These are phyloP conservation scores for Osmerus eperlanus DNA, from an alignment of 2,113 vertebrate genomes.

Conservation along the genomic window DNA sequence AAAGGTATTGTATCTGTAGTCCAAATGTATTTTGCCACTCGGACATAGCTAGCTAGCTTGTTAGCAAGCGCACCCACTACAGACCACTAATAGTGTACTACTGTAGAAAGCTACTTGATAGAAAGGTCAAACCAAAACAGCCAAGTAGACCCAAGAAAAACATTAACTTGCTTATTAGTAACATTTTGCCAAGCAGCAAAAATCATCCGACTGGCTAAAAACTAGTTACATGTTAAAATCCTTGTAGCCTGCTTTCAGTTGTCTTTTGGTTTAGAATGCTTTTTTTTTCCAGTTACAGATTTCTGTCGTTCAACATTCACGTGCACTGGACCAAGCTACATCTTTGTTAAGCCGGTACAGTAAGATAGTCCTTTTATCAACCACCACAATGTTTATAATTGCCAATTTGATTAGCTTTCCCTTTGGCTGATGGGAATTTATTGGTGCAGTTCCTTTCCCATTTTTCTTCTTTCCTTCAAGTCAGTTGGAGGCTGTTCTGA, in stretches of 20 bases:
- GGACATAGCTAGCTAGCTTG: neutral
- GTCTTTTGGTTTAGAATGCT: neutral
- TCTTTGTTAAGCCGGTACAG: slow-evolving; percentile 47
- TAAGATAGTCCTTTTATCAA: neutral
- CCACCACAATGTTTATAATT: neutral
- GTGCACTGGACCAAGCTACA: slow-evolving; percentile 31
- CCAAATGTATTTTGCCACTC: neutral
- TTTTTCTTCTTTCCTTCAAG: neutral
- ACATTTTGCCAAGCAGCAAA: neutral
- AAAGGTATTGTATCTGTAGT: slow-evolving; percentile 21
- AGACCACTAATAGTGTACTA: no score
- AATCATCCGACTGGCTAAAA: neutral
- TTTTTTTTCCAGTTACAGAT: slow-evolving; percentile 41
- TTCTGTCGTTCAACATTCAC: slow-evolving; percentile 38
- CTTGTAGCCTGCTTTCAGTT: no score
- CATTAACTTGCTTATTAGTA: slow-evolving; percentile 3
- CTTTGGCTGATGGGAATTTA: neutral
- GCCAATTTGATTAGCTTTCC: neutral
- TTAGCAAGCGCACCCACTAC: no score
- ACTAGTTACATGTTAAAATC: neutral
- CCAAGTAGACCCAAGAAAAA: no score
- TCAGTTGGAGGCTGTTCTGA: neutral
- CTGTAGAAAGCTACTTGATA: no score
- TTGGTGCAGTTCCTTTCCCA: neutral
- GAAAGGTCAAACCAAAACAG: slow-evolving; percentile 5